phyloP scores from a whole-genome alignment of 2,888 invertebrate genomes.

The Tuta absoluta region DNA sequence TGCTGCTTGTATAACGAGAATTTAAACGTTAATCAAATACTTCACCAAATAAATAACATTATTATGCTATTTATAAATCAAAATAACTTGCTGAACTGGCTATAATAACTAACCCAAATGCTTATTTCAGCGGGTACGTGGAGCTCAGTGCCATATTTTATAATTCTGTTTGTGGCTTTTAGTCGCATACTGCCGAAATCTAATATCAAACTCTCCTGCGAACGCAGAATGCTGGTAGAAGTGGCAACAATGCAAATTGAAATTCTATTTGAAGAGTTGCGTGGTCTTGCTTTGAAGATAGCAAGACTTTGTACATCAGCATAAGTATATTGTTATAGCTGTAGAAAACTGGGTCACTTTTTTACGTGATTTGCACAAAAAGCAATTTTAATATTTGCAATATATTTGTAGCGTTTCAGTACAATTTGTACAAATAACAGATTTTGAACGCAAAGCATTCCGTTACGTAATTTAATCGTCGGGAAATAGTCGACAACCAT shows the following conservation, averaged over 20 bases:
- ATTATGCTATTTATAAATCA: not conserved
- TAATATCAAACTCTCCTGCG: constrained; percentile 56
- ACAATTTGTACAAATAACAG: not conserved
- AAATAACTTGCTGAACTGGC: not conserved
- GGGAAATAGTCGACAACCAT: constrained; percentile 6
- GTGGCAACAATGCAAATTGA: not conserved
- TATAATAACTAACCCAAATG: constrained; percentile 14
- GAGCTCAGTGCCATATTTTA: constrained; percentile 50
- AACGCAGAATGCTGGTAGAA: constrained; percentile 35
- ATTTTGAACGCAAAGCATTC: constrained; percentile 7
- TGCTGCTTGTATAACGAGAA: too few relatives aligned
- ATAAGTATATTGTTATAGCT: too few relatives aligned
- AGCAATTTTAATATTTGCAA: too few relatives aligned
- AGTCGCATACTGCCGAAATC: constrained; percentile 52
- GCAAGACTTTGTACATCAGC: too few relatives aligned
- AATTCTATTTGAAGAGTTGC: not conserved
- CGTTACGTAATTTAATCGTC: not conserved
- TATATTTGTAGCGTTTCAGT: too few relatives aligned
- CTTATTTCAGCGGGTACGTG: constrained; percentile 8
- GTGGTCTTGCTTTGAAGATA: too few relatives aligned
- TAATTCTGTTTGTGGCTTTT: constrained; percentile 60
- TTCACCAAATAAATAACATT: not conserved
- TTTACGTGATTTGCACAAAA: too few relatives aligned
- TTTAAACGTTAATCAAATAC: too few relatives aligned
- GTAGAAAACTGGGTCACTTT: too few relatives aligned